These are phyloP conservation scores for Laodelphax striatellus DNA, from an alignment of 1,140 invertebrate species.

Conservation along the genomic window DNA sequence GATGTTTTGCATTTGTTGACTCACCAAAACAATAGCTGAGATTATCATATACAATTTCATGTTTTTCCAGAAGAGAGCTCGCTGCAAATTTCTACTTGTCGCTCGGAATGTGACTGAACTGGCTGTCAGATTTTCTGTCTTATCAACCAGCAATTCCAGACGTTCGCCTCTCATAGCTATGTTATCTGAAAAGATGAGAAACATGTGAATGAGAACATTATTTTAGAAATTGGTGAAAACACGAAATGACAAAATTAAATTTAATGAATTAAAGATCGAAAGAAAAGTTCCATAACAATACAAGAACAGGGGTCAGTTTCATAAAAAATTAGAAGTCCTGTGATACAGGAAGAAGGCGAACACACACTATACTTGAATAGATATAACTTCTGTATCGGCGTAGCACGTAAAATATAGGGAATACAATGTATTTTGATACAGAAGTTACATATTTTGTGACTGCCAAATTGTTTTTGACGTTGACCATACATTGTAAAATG, in stretches of 20 bases:
- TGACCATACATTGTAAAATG: too few relatives aligned
- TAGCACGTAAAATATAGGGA: too few relatives aligned
- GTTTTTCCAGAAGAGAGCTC: constrained; percentile 88
- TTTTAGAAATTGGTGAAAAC: background rate
- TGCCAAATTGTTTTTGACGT: too few relatives aligned
- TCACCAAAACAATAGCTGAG: constrained; percentile 53
- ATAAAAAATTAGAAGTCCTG: too few relatives aligned
- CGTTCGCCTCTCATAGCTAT: constrained; percentile 76
- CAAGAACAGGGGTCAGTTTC: too few relatives aligned
- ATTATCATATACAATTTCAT: constrained; percentile 80
- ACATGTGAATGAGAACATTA: background rate
- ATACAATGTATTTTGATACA: too few relatives aligned
- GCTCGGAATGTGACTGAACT: constrained; percentile 77
- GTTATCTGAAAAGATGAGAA: constrained; percentile 48
- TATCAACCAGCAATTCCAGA: constrained; percentile 78
- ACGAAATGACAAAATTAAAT: background rate
- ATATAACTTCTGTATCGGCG: too few relatives aligned
- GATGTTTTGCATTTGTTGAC: constrained; percentile 20
- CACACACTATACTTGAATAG: too few relatives aligned
- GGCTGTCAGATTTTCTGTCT: constrained; percentile 78
- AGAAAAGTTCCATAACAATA: too few relatives aligned
- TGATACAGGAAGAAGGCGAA: too few relatives aligned
- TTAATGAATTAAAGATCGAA: too few relatives aligned
- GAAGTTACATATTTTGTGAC: too few relatives aligned
- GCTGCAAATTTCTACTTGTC: constrained; percentile 70